Conservation (phyloP, 2,888 invertebrate species). For the Drosophila peninsularis region DNA sequence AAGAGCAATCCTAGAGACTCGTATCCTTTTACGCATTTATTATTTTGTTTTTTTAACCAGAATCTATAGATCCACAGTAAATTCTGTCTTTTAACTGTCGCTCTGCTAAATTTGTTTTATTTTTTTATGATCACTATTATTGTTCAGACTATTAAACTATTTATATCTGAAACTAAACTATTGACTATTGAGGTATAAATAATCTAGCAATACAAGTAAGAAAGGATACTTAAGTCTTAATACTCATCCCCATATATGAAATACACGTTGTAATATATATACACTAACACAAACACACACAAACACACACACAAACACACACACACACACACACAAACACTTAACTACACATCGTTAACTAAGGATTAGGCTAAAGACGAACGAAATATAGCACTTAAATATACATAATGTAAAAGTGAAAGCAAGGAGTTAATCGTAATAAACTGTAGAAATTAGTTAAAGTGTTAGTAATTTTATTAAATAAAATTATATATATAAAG, state of each 20-base stretch:
- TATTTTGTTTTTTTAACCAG: conserved; percentile 13
- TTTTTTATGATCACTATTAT: conserved; percentile 59
- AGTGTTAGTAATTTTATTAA: conserved; percentile 84
- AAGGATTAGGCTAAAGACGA: conserved; percentile 67
- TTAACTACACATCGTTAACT: conserved; percentile 59
- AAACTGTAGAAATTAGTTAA: conserved; percentile 74
- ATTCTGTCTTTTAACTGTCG: conserved; percentile 18
- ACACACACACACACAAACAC: not conserved
- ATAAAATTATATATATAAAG: conserved; percentile 74
- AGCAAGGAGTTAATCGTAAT: conserved; percentile 51
- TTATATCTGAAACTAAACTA: conserved; percentile 76
- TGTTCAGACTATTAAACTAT: conserved; percentile 72
- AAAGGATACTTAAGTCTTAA: conserved; percentile 61
- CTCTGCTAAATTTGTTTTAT: conserved; percentile 47
- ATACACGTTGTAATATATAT: conserved; percentile 73
- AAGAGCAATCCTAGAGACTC: conserved; percentile 24
- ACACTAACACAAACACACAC: not conserved
- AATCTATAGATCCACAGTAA: not conserved
- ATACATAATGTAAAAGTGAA: conserved; percentile 57
- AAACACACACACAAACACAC: not conserved
- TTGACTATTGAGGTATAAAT: conserved; percentile 78
- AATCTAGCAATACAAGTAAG: conserved; percentile 55
- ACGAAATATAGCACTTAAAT: conserved; percentile 66
- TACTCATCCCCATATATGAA: conserved; percentile 41
- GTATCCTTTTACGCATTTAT: conserved; percentile 25